A percentile compares a stretch with the other conserved stretches of the same genome.
Conservation (phyloP, 2,113 vertebrate species). For the Spermophilus dauricus region DNA sequence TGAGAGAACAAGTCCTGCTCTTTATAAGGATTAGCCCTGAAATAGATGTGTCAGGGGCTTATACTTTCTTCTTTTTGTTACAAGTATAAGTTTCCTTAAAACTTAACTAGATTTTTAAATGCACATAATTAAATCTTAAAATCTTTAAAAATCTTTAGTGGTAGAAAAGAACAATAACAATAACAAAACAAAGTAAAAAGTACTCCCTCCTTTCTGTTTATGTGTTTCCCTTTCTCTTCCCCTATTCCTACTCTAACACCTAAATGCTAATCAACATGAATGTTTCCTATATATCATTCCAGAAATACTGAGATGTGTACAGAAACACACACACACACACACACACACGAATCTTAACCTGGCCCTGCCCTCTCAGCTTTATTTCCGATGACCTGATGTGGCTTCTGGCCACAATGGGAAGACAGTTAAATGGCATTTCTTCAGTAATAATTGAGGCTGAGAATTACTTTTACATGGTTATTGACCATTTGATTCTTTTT, state of each 20-base stretch:
- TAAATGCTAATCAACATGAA: background rate
- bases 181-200: background rate
- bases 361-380: background rate
- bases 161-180: background rate
- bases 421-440: background rate
- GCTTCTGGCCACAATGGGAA: background rate
- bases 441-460: background rate
- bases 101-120: conserved; percentile 1
- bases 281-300: background rate
- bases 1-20: background rate
- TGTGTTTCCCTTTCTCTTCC: background rate
- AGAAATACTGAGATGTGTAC: background rate
- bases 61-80: background rate
- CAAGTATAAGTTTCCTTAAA: background rate
- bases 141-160: background rate
- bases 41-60: background rate
- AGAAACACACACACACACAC: background rate
- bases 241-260: background rate
- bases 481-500: background rate
- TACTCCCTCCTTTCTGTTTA: background rate
- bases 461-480: background rate
- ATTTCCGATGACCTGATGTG: background rate
- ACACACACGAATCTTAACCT: background rate
- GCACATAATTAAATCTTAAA: background rate
- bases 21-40: background rate